These are phyloP conservation scores for Epinephelus moara DNA, from an alignment of 2,113 vertebrate species.

Conservation along the genomic window DNA sequence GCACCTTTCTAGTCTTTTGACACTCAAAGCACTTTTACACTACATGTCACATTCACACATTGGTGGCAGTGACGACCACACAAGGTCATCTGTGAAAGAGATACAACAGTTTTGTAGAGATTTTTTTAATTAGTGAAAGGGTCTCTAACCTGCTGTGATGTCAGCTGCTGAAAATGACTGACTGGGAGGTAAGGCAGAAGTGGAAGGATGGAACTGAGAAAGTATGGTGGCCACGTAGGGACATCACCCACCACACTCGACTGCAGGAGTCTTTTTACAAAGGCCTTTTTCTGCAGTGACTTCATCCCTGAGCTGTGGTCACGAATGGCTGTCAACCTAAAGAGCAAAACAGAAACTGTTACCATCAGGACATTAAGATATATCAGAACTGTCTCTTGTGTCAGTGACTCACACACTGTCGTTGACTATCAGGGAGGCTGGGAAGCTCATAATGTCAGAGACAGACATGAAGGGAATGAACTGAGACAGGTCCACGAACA, in stretches of 20 bases:
- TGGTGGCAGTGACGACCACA: too few species aligned
- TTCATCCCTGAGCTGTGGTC: slow-evolving; percentile 90
- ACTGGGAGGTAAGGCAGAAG: slow-evolving; percentile 90
- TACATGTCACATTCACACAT: too few species aligned
- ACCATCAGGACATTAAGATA: neutral
- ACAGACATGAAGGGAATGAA: slow-evolving; percentile 93
- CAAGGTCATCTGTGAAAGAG: neutral
- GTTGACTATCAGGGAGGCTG: slow-evolving; percentile 88
- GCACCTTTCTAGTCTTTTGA: too few species aligned
- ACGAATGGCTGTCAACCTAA: slow-evolving; percentile 88
- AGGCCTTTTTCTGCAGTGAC: slow-evolving; percentile 90
- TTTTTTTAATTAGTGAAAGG: neutral
- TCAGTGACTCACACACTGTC: slow-evolving; percentile 89
- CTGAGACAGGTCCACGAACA: slow-evolving; percentile 91
- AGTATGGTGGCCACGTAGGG: slow-evolving; percentile 88
- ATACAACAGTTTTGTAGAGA: neutral
- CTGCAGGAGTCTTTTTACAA: slow-evolving; percentile 89
- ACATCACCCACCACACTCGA: slow-evolving; percentile 88
- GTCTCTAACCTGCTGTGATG: slow-evolving; percentile 86
- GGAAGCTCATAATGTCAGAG: slow-evolving; percentile 90
- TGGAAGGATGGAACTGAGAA: slow-evolving; percentile 86
- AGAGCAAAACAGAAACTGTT: slow-evolving; percentile 27
- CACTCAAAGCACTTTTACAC: too few species aligned
- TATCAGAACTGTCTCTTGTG: neutral
- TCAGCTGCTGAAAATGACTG: slow-evolving; percentile 89